These are phyloP conservation scores for Platysteira castanea DNA, from an alignment of 2,113 vertebrate species.

Conservation along the genomic window DNA sequence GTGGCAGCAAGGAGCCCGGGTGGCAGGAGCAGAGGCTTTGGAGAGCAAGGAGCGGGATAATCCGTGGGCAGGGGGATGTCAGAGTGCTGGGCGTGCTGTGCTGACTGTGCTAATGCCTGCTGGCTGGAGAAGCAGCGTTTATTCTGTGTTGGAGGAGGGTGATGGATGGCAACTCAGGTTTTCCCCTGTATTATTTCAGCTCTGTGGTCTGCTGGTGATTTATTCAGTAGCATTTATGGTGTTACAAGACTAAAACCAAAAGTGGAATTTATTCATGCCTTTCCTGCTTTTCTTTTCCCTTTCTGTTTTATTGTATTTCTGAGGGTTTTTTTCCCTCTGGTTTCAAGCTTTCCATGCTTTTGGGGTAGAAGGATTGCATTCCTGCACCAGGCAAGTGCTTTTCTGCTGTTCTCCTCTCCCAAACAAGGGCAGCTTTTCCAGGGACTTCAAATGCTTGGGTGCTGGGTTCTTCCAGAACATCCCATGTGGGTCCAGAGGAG, in stretches of 20 bases:
- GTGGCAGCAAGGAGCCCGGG: not conserved
- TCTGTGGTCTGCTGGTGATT: slow-evolving; percentile 15
- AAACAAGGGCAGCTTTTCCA: not conserved
- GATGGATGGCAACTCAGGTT: slow-evolving; percentile 4
- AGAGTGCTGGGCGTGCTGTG: not conserved
- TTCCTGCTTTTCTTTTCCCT: not conserved
- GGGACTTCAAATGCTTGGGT: not conserved
- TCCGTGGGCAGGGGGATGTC: not conserved
- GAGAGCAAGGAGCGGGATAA: not conserved
- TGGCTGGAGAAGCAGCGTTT: slow-evolving; percentile 21
- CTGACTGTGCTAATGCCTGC: not conserved
- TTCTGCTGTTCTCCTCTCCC: not conserved
- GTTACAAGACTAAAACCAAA: slow-evolving; percentile 31
- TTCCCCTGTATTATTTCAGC: slow-evolving; percentile 22
- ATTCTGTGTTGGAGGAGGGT: not conserved
- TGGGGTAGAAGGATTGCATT: not conserved
- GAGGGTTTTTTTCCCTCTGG: not conserved
- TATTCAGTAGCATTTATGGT: slow-evolving; percentile 23
- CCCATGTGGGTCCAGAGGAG: not conserved
- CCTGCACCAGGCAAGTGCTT: not conserved
- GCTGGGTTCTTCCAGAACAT: not conserved
- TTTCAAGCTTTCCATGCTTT: not conserved
- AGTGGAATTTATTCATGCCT: slow-evolving; percentile 42
- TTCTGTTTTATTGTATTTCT: not conserved
- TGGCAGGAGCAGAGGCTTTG: not conserved